Evolutionary conservation across 2,797 vertebrate species (phyloP).

Genomic region (Rhincodon typus): DNA sequence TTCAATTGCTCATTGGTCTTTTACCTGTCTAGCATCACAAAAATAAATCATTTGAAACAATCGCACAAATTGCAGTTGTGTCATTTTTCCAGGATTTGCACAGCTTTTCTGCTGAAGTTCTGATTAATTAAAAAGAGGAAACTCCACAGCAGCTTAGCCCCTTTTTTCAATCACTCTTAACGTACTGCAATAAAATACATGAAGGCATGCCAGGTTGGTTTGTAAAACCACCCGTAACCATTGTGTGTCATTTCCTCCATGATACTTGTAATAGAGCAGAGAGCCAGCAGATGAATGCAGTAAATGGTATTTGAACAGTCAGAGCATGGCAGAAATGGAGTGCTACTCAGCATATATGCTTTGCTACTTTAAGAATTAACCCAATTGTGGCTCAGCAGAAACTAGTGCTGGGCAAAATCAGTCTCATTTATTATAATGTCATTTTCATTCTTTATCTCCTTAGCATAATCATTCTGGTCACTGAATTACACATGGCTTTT

Average conservation of each 20-base stretch:
- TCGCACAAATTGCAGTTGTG: neutral
- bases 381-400: neutral
- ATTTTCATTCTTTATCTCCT: neutral
- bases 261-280: neutral
- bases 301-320: neutral
- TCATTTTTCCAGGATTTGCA: neutral
- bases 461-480: neutral
- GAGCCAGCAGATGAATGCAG: neutral
- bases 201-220: neutral
- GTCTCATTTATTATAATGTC: neutral
- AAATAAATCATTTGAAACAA: neutral
- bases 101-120: neutral
- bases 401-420: neutral
- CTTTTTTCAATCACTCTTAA: neutral
- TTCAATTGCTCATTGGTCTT: neutral
- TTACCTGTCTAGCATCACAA: neutral
- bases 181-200: neutral
- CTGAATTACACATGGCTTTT: neutral
- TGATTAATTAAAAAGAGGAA: neutral
- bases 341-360: neutral
- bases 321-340: neutral
- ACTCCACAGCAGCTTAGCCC: neutral
- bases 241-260: neutral
- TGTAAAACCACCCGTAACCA: too few species aligned
- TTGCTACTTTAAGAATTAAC: neutral